Evolutionary conservation across 2,113 vertebrate genomes (phyloP).

Genomic region (Oreochromis spilurus): DNA sequence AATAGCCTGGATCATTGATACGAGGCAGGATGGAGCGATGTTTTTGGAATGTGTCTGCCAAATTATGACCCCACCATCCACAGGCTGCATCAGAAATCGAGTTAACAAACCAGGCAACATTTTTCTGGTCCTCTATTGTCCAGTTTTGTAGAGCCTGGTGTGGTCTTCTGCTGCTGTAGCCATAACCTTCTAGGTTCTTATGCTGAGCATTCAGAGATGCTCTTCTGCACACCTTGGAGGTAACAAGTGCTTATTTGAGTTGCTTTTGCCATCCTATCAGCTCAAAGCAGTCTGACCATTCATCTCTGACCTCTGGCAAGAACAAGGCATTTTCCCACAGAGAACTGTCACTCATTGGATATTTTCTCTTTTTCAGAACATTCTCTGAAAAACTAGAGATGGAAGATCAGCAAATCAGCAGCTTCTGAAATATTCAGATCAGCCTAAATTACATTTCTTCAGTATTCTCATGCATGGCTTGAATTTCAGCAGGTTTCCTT

Average conservation of each 20-base stretch:
- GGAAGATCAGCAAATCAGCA: background rate
- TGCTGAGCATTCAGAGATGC: background rate
- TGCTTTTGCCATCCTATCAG: background rate
- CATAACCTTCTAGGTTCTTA: rapidly evolving
- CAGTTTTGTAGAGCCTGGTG: background rate
- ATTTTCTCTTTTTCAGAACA: background rate
- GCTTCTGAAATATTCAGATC: background rate
- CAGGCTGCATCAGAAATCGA: background rate
- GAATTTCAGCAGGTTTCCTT: background rate
- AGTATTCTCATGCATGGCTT: background rate
- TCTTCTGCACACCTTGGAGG: background rate
- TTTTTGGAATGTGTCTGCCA: background rate
- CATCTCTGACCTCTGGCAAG: background rate
- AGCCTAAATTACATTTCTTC: background rate
- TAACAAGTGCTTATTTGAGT: background rate
- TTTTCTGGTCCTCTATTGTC: background rate
- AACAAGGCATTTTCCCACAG: background rate
- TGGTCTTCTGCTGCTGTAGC: background rate
- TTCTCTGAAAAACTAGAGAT: background rate
- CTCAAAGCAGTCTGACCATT: background rate
- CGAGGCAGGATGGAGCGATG: background rate
- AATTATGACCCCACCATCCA: background rate
- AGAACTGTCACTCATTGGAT: background rate
- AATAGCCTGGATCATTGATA: background rate
- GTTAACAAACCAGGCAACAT: background rate